Evolutionary conservation across 2,888 invertebrate genomes (phyloP), one percentile per base, ranked within the genome.

Genomic region (Folsomia manolachei): DNA sequence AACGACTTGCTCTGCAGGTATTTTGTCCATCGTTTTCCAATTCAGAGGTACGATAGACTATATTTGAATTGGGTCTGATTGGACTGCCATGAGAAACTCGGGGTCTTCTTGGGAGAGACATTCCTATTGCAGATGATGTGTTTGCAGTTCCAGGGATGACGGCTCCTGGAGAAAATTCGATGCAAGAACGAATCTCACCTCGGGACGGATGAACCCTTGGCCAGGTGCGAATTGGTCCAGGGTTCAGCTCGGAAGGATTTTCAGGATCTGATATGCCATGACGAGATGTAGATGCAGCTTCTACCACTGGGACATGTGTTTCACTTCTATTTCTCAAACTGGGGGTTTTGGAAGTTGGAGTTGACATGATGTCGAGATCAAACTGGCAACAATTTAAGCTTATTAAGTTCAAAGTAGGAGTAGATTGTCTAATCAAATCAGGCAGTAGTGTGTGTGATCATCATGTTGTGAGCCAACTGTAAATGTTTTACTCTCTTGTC

Each of bases 171-270:
- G 79, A 78, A 62, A 79, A 75, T 65, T 79, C 79, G 61, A 79
- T 78, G 67, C 79, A 79, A 23, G 79, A 79, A 60, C 76, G 73
- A 2, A 79, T 75, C 66, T 76, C 75, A 39, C 72, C 70, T 62
- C 79, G 74, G 71, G 71, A 70, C 60, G 72, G 66, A 72, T 75
- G 74, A 69, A 73, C 69, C 71, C 71, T 63, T 66, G 79, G 79
- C 79, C 79, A 79, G 62, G 77, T 79, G 72, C 74, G 76, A 61
- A 71, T 75, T 63, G 75, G 70, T 71, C 67, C 73, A 26, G 52
- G 69, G 62, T 69, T 71, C 65, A 39, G 14, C 39, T 39, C 14
- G 39, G 39, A 39, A 39, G 39, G 7, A 39, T 39, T 14, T 39
- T 39, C 39, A 4, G 39, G 14, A 14, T 39, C 39, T 39, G 4